Conservation (phyloP, 2,888 invertebrate genomes). For the Pelosia muscerda region DNA sequence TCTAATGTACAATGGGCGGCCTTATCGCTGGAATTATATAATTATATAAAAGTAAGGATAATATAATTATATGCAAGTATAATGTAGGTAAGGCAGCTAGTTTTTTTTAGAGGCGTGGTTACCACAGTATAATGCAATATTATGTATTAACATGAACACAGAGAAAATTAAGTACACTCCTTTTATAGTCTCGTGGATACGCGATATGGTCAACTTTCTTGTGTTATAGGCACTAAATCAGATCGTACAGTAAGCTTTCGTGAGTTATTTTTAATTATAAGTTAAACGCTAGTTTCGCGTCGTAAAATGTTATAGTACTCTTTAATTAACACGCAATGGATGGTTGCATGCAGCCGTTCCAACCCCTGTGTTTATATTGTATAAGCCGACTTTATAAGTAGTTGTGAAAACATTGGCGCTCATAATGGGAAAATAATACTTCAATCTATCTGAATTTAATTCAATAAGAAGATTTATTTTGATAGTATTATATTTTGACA, state of each 20-base stretch:
- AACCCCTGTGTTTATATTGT: constrained; percentile 5
- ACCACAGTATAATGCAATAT: no score
- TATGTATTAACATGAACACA: no score
- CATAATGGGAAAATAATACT: no score
- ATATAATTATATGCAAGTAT: no score
- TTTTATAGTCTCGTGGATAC: neutral
- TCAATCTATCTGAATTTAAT: no score
- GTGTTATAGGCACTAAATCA: neutral
- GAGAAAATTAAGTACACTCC: constrained; percentile 33
- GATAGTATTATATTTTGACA: no score
- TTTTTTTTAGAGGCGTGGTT: no score
- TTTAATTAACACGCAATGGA: constrained; percentile 48
- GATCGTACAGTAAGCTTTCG: constrained; percentile 17
- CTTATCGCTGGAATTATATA: no score
- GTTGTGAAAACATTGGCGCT: neutral
- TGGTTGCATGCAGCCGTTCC: constrained; percentile 33
- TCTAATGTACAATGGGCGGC: no score
- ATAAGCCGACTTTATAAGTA: neutral
- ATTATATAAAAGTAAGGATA: no score
- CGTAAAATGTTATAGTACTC: constrained; percentile 38
- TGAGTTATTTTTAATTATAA: constrained; percentile 41
- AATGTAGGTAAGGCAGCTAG: no score
- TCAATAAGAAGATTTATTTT: no score
- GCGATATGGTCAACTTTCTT: neutral
- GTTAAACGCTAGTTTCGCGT: constrained; percentile 32